Evolutionary conservation across 2,888 invertebrate genomes (phyloP).

Genomic region (Tupiocoris notatus): DNA sequence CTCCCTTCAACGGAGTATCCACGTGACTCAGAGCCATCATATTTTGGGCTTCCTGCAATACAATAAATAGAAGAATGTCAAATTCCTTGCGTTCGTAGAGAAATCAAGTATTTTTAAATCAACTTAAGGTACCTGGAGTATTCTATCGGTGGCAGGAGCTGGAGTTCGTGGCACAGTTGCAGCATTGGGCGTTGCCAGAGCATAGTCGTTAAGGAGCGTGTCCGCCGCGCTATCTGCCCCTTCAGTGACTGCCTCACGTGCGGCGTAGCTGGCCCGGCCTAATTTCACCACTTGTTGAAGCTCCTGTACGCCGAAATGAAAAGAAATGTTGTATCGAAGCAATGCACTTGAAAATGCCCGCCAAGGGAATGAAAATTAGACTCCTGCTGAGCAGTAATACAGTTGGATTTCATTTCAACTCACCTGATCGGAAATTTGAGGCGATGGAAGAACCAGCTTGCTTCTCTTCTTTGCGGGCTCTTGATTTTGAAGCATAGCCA

Average conservation of each 20-base stretch:
- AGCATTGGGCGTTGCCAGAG: conserved; percentile 64
- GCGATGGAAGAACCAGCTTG: conserved; percentile 92
- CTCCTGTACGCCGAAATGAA: conserved; percentile 59
- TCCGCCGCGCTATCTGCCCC: conserved; percentile 75
- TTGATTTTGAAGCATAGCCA: conserved; percentile 80
- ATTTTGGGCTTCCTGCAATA: conserved; percentile 89
- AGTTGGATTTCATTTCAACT: no score
- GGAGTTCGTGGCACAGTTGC: conserved; percentile 79
- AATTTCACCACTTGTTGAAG: conserved; percentile 88
- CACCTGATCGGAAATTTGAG: conserved; percentile 87
- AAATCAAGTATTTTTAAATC: no score
- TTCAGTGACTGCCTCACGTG: conserved; percentile 81
- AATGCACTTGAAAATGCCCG: no score
- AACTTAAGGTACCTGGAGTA: conserved; percentile 56
- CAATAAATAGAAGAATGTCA: no score
- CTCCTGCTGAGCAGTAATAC: no score
- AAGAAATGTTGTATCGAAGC: neutral
- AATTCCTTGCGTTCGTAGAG: no score
- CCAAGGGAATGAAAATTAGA: neutral
- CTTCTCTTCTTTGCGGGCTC: conserved; percentile 90
- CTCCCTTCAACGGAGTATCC: conserved; percentile 95
- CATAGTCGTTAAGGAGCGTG: conserved; percentile 87
- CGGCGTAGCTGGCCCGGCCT: conserved; percentile 85
- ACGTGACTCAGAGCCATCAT: conserved; percentile 97
- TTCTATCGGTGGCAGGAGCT: conserved; percentile 75